These are phyloP conservation scores for Macaca mulatta DNA, from an alignment of 2,113 vertebrate genomes.

Conservation along the genomic window DNA sequence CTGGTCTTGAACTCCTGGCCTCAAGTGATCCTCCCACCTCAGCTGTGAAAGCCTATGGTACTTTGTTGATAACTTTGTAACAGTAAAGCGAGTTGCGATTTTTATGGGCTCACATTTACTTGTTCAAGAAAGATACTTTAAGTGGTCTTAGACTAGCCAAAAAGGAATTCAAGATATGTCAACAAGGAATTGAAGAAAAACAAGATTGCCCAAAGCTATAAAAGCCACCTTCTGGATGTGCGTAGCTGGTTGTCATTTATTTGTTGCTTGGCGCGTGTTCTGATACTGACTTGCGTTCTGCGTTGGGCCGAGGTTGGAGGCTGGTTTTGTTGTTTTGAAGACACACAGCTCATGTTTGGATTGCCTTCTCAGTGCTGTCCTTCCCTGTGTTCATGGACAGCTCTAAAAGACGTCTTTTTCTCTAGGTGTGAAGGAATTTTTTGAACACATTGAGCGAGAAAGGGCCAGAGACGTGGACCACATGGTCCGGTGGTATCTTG, in stretches of 20 bases:
- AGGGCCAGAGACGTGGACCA: constrained; percentile 85
- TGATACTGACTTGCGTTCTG: neutral
- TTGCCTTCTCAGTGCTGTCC: neutral
- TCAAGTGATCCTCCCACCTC: too few relatives aligned
- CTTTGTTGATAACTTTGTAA: neutral
- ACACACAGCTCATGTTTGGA: accelerated
- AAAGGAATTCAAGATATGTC: neutral
- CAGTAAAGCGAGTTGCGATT: neutral
- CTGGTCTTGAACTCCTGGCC: too few relatives aligned
- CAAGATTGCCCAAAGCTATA: neutral
- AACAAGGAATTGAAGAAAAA: neutral
- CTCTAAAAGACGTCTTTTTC: neutral
- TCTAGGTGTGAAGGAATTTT: constrained; percentile 92
- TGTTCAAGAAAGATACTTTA: neutral
- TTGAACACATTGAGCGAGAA: constrained; percentile 88
- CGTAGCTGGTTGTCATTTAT: accelerated
- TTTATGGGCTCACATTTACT: neutral
- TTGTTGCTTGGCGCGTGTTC: too few relatives aligned
- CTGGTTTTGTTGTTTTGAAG: neutral
- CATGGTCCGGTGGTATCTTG: constrained; percentile 88
- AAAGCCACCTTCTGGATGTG: accelerated
- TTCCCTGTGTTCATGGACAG: accelerated
- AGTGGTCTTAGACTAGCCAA: accelerated
- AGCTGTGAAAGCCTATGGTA: too few relatives aligned
- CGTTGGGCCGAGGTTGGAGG: neutral